Evolutionary conservation across 2,113 vertebrate genomes (phyloP), one percentile per base, ranked within the genome.

Genomic region (Rhinolophus ferrumequinum): DNA sequence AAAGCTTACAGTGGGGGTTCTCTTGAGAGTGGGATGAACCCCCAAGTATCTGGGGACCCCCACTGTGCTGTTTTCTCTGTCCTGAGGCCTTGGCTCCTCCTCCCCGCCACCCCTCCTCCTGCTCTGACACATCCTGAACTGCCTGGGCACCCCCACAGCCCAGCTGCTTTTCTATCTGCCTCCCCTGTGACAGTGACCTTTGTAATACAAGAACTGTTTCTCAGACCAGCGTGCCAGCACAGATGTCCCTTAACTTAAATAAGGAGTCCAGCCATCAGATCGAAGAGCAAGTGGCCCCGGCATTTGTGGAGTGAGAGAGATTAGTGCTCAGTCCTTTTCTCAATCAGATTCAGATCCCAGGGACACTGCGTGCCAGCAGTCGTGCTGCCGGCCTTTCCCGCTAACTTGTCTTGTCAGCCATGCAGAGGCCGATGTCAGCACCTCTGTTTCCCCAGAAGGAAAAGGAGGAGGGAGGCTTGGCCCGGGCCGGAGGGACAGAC

Each of bases 401-500:
- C 54, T 35, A 14, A 30, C 81, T 8, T 22, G 24, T 10, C 89
- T 62, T 14, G n/a, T 66, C 18, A 52, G 22, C 38, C n/a, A 21
- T 5, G 13, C 24, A 35, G 33, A 77, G 41, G 58, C 72, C 28
- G 30, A 13, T 2, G 22, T 47, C 33, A 64, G 70, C 56, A 22
- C 11, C 67, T n/a, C 33, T 21, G 70, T 50, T 50, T 76, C 18
- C 44, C 22, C 16, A 15, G 56, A 21, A 35, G 72, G 72, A n/a
- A 8, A 38, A 47, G 50, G 44, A n/a, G 50, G 52, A 41, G 54
- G 26, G 1, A 19, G 47, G 50, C 64, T 13, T 24, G 30, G 56
- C 19, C 22, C 0, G 0, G 47, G 47, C 44, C 7, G 13, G 28
- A 0, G 7, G 52, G 14, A 1, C 1, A 5, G 16, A 2, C 6